Conservation (phyloP, 2,113 vertebrate species). For the Mesocricetus auratus region DNA sequence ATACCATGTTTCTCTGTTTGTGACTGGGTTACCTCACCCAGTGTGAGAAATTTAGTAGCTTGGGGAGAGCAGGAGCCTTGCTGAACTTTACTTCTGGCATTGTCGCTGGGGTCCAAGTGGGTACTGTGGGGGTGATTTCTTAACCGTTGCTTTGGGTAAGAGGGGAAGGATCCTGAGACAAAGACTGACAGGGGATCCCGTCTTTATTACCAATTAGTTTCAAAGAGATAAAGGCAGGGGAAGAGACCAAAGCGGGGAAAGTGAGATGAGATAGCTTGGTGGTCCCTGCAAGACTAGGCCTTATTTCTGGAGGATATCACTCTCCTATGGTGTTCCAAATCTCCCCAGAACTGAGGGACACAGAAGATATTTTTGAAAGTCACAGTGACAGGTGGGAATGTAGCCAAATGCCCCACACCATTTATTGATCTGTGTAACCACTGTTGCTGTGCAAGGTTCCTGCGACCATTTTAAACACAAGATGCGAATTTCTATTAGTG, state of each 20-base stretch:
- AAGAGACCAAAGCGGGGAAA: neutral
- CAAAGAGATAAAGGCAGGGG: neutral
- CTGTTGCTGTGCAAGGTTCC: neutral
- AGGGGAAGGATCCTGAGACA: neutral
- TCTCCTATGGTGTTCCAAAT: constrained; percentile 7
- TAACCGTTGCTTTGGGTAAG: neutral
- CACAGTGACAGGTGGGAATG: constrained; percentile 24
- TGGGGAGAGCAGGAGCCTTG: neutral
- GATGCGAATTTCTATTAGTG: neutral
- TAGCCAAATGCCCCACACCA: constrained; percentile 1
- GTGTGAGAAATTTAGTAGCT: neutral
- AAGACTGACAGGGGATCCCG: neutral
- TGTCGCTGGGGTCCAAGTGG: fast-evolving
- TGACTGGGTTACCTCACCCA: too few relatives aligned
- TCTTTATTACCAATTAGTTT: neutral
- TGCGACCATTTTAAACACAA: neutral
- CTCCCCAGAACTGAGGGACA: neutral
- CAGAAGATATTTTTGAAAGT: constrained; percentile 54
- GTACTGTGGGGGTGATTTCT: neutral
- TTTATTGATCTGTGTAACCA: neutral
- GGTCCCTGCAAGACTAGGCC: neutral
- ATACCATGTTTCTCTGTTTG: too few relatives aligned
- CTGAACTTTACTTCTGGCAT: neutral
- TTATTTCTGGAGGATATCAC: neutral
- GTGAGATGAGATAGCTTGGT: neutral